Evolutionary conservation across 2,113 vertebrate genomes (phyloP).

Genomic region (Albula goreensis): DNA sequence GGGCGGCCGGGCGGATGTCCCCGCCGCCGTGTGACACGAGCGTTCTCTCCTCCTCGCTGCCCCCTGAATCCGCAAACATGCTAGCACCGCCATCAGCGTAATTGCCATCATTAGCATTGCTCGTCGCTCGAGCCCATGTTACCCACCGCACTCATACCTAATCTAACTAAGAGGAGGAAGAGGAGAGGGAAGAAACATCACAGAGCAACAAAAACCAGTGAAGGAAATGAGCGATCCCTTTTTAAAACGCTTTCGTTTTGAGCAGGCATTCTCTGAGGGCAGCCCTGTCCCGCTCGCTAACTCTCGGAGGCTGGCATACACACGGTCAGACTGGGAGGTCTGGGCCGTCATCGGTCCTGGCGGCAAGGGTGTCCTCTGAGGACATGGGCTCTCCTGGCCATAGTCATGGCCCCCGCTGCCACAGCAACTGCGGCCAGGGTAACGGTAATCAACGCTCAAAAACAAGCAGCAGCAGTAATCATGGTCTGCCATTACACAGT

Average conservation of each 20-base stretch:
- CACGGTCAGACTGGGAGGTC: background rate
- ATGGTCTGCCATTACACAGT: background rate
- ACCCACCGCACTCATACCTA: background rate
- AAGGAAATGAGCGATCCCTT: background rate
- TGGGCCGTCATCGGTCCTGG: background rate
- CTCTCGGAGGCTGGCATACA: background rate
- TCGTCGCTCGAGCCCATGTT: background rate
- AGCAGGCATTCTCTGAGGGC: background rate
- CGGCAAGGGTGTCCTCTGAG: background rate
- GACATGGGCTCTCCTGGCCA: background rate
- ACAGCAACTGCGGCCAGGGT: background rate
- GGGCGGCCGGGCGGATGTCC: background rate
- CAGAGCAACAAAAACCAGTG: conserved; percentile 43
- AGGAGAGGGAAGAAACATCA: background rate
- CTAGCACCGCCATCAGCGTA: conserved; percentile 6
- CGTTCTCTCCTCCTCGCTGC: background rate
- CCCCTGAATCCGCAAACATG: background rate
- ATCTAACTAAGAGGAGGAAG: background rate
- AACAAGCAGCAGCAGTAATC: background rate
- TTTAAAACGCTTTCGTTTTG: background rate
- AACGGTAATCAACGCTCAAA: conserved; percentile 40
- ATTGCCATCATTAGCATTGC: background rate
- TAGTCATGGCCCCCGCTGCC: background rate
- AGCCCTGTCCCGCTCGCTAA: background rate
- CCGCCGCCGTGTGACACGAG: background rate